Percentiles rank a stretch among this genome's conserved stretches.
These are phyloP conservation scores for Cylindroiulus punctatus DNA, from an alignment of 2,888 invertebrate species.

Conservation along the genomic window DNA sequence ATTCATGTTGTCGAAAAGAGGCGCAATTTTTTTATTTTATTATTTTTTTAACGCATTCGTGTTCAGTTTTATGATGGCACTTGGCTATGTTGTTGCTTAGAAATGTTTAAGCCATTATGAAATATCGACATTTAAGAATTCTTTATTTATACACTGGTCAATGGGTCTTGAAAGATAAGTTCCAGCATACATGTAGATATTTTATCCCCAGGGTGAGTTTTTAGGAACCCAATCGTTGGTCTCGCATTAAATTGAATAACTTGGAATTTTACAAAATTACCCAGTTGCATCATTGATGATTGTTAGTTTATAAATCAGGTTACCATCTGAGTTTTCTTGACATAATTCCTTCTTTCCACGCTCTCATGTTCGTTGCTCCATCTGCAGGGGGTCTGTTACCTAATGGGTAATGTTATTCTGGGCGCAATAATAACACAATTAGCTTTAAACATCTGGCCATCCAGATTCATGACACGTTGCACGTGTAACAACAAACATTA, in stretches of 20 bases:
- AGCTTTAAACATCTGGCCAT: slow-evolving; percentile 3
- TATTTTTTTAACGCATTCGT: not conserved
- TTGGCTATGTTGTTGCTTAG: not conserved
- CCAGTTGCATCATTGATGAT: not conserved
- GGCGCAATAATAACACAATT: not conserved
- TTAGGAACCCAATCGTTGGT: too few relatives aligned
- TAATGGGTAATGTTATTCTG: not conserved
- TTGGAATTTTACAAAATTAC: too few relatives aligned
- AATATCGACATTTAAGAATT: not conserved
- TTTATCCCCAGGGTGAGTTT: too few relatives aligned
- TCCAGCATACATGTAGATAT: too few relatives aligned
- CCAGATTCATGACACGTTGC: not conserved
- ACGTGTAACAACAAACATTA: not conserved
- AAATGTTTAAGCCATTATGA: not conserved
- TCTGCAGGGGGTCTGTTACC: not conserved
- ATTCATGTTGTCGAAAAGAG: not conserved
- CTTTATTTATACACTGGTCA: not conserved
- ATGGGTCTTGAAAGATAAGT: not conserved
- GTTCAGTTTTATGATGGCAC: not conserved
- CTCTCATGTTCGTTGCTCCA: not conserved
- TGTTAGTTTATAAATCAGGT: not conserved
- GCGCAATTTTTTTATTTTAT: not conserved
- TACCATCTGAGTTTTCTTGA: not conserved
- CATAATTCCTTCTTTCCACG: not conserved
- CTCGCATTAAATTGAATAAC: too few relatives aligned